phyloP scores from a whole-genome alignment of 2,113 vertebrate species.

The Cyprinodon variegatus region DNA sequence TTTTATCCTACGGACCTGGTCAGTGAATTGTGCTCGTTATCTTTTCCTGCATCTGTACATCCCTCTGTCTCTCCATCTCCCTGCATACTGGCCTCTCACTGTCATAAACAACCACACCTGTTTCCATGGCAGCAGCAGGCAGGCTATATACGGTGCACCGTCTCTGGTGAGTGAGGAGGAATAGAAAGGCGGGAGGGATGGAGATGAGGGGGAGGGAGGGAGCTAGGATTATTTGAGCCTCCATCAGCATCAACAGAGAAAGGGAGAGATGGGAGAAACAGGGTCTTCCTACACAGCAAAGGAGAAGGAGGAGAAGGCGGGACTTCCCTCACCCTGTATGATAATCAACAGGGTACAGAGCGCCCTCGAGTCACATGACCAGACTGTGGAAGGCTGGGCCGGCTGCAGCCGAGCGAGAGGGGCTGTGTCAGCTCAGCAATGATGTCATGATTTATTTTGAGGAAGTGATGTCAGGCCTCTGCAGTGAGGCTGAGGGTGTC shows the following conservation, averaged over 20 bases:
- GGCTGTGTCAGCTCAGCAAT: conserved; percentile 71
- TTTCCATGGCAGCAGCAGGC: conserved; percentile 82
- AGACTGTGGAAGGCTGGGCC: conserved; percentile 43
- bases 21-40: conserved; percentile 65
- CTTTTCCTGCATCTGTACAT: conserved; percentile 50
- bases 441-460: conserved; percentile 85
- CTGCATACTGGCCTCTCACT: conserved; percentile 71
- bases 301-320: conserved; percentile 47
- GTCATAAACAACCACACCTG: conserved; percentile 84
- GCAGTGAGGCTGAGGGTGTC: conserved; percentile 68
- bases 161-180: conserved; percentile 73
- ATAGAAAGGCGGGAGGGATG: conserved; percentile 49
- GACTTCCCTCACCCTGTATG: conserved; percentile 57
- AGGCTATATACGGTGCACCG: conserved; percentile 70
- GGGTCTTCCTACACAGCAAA: conserved; percentile 63
- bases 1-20: conserved; percentile 68
- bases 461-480: conserved; percentile 80
- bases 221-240: conserved; percentile 68
- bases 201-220: conserved; percentile 31
- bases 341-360: conserved; percentile 61
- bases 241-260: conserved; percentile 67
- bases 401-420: conserved; percentile 40
- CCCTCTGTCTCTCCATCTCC: conserved; percentile 57
- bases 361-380: conserved; percentile 65
- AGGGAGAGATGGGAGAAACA: conserved; percentile 48